Base-by-base conservation (phyloP, 2,888 invertebrate genomes). In the Caenorhabditis drosophilae region DNA sequence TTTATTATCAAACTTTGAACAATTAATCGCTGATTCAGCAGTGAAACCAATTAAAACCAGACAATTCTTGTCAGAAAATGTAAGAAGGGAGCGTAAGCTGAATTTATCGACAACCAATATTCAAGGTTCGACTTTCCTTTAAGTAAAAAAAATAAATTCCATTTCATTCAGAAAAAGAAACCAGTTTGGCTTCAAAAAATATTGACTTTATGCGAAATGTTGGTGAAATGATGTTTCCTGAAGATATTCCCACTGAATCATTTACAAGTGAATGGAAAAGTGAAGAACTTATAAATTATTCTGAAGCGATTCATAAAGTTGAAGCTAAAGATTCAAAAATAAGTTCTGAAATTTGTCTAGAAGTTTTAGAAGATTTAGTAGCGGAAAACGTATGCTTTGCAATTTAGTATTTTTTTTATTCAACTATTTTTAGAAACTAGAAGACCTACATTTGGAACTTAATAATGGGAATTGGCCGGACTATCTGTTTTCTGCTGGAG, bases 201-300 rank as follows among this genome's bases (percentile, higher is more conserved):
- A 4, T n/a, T n/a, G 36, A 36, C 4, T n/a, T 27, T 27, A 41
- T 50, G 16, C 34, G 34, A 16, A 64, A 54, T 20, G 3, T 58
- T 23, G 54, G 55, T 16, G 55, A 59, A 36, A 49, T 64, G 53
- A 38, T 66, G 9, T 66, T 56, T n/a, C 66, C 66, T 2, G 59
- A 60, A 16, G 15, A 31, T 26, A 34, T 60, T 16, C 56, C 66
- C 16, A n/a, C 18, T 18, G 54, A 59, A 42, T 38, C 52, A 1
- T 63, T 53, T 31, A 57, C 63, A 1, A 63, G 63, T 41, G 48
- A 53, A 27, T 63, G 56, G 63, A 53, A 55, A 20, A 46, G 27
- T 41, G 36, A 18, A 11, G 36, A 50, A 42, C n/a, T n/a, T n/a
- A n/a, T n/a, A n/a, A n/a, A n/a, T n/a, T n/a, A n/a, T n/a, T n/a